These are phyloP conservation scores for Ibycter americanus DNA, from an alignment of 2,797 vertebrate genomes.

Conservation along the genomic window DNA sequence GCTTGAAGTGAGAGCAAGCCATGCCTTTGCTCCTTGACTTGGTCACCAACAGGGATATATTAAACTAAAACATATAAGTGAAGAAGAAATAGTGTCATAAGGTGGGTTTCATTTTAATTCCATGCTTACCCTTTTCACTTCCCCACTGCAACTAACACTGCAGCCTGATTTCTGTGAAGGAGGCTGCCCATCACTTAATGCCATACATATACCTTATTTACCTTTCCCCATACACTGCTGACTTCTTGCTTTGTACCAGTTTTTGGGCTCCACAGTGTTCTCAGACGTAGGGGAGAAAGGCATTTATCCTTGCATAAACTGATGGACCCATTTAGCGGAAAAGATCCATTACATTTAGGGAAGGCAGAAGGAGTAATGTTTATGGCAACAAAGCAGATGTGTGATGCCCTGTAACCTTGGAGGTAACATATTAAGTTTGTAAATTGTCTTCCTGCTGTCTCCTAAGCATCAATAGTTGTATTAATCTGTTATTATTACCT, in stretches of 20 bases:
- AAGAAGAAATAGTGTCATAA: neutral
- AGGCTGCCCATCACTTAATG: neutral
- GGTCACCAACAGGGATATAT: conserved; percentile 57
- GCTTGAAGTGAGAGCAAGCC: conserved; percentile 8
- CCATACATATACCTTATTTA: neutral
- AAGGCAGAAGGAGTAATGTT: neutral
- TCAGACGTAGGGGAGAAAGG: neutral
- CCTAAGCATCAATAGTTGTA: neutral
- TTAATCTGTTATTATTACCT: neutral
- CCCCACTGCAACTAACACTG: neutral
- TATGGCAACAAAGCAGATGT: conserved; percentile 9
- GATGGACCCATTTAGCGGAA: neutral
- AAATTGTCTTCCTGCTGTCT: neutral
- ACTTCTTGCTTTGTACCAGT: neutral
- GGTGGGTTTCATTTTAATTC: conserved; percentile 8
- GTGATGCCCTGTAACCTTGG: neutral
- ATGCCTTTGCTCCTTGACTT: conserved; percentile 68
- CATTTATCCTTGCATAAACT: neutral
- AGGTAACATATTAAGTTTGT: neutral
- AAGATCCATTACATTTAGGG: neutral
- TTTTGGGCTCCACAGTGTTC: neutral
- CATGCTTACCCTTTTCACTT: neutral
- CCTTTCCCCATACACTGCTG: neutral
- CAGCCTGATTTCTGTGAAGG: conserved; percentile 1
- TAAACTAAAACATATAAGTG: conserved; percentile 30